Conservation (phyloP, 1,140 invertebrate genomes). For the Cherax quadricarinatus region DNA sequence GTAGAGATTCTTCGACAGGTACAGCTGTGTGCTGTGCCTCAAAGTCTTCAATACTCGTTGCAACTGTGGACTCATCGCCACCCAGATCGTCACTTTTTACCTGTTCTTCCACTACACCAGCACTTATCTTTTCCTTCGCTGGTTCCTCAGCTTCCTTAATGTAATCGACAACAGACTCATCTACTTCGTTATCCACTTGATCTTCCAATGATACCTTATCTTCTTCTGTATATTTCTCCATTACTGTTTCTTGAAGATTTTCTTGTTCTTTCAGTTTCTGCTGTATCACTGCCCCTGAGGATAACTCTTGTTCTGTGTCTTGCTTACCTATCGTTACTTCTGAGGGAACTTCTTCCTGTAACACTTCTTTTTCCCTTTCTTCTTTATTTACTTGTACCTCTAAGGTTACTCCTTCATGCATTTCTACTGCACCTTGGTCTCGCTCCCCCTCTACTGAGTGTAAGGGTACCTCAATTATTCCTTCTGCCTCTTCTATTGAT, state of each 20-base stretch:
- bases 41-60: not conserved
- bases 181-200: not conserved
- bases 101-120: not conserved
- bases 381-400: not conserved
- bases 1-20: not conserved
- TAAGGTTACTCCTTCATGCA: not conserved
- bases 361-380: not conserved
- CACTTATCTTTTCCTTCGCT: no score
- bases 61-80: not conserved
- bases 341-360: not conserved
- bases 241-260: not conserved
- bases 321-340: not conserved
- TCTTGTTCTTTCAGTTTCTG: not conserved
- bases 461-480: not conserved
- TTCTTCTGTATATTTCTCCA: not conserved
- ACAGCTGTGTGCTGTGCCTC: not conserved
- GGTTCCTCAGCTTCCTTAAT: not conserved
- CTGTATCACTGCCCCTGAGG: not conserved
- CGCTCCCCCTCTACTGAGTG: not conserved
- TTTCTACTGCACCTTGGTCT: not conserved
- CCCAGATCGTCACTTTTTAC: not conserved
- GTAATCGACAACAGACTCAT: not conserved
- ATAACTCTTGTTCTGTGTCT: not conserved
- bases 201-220: not conserved
- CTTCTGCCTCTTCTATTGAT: no score